phyloP scores from a whole-genome alignment of 2,797 vertebrate genomes.

The Avahi laniger region DNA sequence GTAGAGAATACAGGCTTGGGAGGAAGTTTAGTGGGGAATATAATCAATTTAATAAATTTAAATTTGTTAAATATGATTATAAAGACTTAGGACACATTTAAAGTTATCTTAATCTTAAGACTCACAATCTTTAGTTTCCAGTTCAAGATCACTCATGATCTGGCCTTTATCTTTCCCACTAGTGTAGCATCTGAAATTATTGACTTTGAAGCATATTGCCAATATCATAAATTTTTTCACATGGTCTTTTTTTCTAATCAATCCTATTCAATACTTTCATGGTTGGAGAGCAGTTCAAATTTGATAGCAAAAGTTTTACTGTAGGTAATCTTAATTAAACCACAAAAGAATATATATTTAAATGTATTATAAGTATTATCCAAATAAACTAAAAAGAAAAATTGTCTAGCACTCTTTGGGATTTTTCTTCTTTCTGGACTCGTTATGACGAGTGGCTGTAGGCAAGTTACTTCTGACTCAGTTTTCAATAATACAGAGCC shows the following conservation, averaged over 20 bases:
- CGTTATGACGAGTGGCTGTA: constrained; percentile 28
- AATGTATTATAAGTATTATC: constrained; percentile 14
- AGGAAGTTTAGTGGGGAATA: not conserved
- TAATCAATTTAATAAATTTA: not conserved
- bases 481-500: not conserved
- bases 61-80: not conserved
- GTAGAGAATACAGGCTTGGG: not conserved
- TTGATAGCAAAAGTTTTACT: not conserved
- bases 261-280: not conserved
- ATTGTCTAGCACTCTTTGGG: not conserved
- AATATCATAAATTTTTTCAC: not conserved
- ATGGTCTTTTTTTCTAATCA: not conserved
- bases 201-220: not conserved
- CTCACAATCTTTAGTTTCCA: not conserved
- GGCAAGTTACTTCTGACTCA: constrained; percentile 26
- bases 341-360: constrained; percentile 1
- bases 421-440: not conserved
- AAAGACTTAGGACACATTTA: not conserved
- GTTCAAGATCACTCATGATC: not conserved
- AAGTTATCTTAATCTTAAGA: not conserved
- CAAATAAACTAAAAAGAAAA: constrained; percentile 51
- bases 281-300: not conserved
- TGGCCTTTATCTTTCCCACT: not conserved
- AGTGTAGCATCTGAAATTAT: not conserved
- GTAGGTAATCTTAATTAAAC: not conserved